phyloP scores from a whole-genome alignment of 2,113 vertebrate genomes.

The Centropus unirufus region DNA sequence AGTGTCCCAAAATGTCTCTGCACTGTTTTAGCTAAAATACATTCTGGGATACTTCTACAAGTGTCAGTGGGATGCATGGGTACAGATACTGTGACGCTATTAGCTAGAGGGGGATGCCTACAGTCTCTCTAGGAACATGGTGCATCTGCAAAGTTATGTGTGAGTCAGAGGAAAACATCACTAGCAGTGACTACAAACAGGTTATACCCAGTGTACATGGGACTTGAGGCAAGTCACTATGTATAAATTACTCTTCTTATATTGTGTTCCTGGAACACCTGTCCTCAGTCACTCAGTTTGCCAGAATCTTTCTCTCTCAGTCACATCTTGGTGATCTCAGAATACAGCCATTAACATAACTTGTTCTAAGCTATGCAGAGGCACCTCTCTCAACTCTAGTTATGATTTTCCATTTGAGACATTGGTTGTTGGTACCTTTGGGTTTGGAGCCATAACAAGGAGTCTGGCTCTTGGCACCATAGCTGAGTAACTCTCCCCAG shows the following conservation, averaged over 20 bases:
- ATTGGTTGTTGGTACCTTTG: background rate
- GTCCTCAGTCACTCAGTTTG: background rate
- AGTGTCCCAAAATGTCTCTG: background rate
- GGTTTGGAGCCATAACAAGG: background rate
- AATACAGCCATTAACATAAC: background rate
- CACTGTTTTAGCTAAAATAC: background rate
- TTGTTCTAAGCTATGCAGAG: background rate
- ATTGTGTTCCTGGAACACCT: background rate
- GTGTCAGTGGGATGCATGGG: too few relatives aligned
- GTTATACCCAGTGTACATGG: background rate
- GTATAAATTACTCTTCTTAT: background rate
- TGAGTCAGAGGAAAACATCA: background rate
- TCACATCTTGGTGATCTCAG: background rate
- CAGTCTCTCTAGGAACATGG: background rate
- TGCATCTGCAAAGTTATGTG: rapidly evolving
- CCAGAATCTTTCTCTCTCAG: background rate
- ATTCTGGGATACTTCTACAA: background rate
- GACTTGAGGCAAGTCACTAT: background rate
- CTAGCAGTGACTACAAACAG: background rate
- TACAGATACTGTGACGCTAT: background rate
- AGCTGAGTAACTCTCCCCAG: background rate
- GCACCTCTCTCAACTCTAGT: background rate
- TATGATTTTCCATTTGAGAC: background rate
- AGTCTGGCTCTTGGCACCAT: background rate
- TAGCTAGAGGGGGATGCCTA: background rate